A percentile compares a stretch with the other conserved stretches of the same genome.
Conservation (phyloP, 2,113 vertebrate species). For the Rhineura floridana region DNA sequence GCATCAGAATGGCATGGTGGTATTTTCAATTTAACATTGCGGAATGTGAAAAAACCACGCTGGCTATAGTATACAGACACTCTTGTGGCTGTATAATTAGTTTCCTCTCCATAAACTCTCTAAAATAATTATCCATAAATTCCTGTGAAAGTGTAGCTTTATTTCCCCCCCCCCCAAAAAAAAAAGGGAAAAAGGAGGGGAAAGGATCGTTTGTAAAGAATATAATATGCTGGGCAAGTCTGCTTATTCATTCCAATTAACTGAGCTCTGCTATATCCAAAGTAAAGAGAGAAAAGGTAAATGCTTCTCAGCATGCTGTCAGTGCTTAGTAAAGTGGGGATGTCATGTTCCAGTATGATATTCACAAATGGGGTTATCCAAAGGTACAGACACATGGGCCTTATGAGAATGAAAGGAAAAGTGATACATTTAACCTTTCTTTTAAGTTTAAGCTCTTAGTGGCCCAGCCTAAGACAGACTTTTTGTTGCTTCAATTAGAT, state of each 20-base stretch:
- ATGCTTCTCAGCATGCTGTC: slow-evolving; percentile 12
- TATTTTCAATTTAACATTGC: too few relatives aligned
- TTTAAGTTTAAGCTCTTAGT: slow-evolving; percentile 1
- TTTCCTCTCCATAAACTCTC: slow-evolving; percentile 49
- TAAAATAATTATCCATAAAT: slow-evolving; percentile 37
- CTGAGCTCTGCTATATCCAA: background rate
- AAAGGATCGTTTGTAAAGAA: background rate
- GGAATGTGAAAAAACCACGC: too few relatives aligned
- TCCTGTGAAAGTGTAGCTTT: slow-evolving; percentile 19
- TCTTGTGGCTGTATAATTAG: too few relatives aligned
- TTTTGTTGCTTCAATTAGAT: background rate
- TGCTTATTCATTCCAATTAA: slow-evolving; percentile 29
- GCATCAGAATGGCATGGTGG: too few relatives aligned
- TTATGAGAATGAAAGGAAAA: background rate
- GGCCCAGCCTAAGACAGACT: background rate
- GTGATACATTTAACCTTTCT: slow-evolving; percentile 8
- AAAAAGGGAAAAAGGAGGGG: background rate
- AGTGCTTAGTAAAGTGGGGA: slow-evolving; percentile 22
- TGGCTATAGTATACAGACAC: too few relatives aligned
- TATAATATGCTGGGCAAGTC: slow-evolving; percentile 15
- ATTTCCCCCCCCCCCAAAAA: background rate
- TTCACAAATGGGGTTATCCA: slow-evolving; percentile 41
- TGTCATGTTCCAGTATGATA: slow-evolving; percentile 21
- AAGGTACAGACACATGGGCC: background rate
- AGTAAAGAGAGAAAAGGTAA: slow-evolving; percentile 26